Evolutionary conservation across 2,888 invertebrate genomes (phyloP), one percentile per base, ranked within the genome.

Genomic region (Andrena camellia): DNA sequence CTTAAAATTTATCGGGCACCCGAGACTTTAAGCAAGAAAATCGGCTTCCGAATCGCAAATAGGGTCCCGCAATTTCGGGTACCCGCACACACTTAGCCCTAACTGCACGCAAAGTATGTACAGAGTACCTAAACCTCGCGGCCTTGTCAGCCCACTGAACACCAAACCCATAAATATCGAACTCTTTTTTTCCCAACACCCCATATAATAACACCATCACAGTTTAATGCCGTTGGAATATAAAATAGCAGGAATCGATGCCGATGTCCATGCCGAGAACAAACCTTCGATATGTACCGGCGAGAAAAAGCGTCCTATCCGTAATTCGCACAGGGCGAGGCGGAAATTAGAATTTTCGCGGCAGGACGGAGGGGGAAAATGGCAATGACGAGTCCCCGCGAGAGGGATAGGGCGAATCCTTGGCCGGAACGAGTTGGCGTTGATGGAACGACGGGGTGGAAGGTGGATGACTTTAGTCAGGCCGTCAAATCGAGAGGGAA

Each of bases 401-500:
- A 20, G 26, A 52, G 69, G 62, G 63, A 76, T 75, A 71, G 67
- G 70, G 81, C 69, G 81, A 84, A 81, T 88, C 77, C 68, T 83
- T 67, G 78, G 72, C 70, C 76, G 80, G 76, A 86, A 86, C 84
- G 77, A 76, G 86, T 75, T 88, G 87, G 86, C 88, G 86, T 84
- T 87, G 88, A 87, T 87, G 80, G 88, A 87, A 86, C 88, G 84
- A 78, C 78, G 64, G 68, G 77, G 80, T 50, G 57, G 63, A 48
- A 23, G 82, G 72, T 78, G 73, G 70, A 64, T 81, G 88, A 88
- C 76, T 87, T 86, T 78, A 84, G 77, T 69, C 82, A 71, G 76
- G 52, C 60, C 80, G 87, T 86, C 88, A 86, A 88, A 87, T 82
- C 81, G 86, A 87, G 68, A 78, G 69, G 80, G 86, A 81, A 88